Evolutionary conservation across 1,140 invertebrate species (phyloP).

Genomic region (Bombus breviceps): DNA sequence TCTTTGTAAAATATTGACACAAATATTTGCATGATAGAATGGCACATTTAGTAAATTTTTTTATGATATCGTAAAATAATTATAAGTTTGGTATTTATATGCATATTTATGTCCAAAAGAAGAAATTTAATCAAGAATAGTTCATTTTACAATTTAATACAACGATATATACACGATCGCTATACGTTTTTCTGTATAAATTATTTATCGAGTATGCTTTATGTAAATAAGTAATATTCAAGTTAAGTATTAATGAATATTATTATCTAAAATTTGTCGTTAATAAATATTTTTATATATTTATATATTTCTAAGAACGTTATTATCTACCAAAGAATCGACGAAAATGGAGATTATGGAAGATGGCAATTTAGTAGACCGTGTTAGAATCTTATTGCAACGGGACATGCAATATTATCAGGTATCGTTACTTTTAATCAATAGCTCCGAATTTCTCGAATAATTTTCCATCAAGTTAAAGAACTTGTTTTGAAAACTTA

Average conservation of each 20-base stretch:
- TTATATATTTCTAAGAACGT: background rate
- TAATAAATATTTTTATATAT: background rate
- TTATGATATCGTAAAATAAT: background rate
- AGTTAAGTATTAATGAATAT: background rate
- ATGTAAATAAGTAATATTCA: constrained; percentile 32
- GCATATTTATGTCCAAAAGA: constrained; percentile 1
- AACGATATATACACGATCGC: background rate
- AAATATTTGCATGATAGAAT: constrained; percentile 15
- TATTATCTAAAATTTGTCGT: background rate
- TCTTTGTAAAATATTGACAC: background rate
- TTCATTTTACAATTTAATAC: background rate
- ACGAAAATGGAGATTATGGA: constrained; percentile 90
- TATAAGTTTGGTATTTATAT: background rate
- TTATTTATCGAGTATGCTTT: constrained; percentile 1
- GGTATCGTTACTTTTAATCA: constrained; percentile 77
- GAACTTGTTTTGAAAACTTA: background rate
- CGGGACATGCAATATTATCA: constrained; percentile 91
- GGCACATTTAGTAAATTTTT: constrained; percentile 12
- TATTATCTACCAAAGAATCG: constrained; percentile 21
- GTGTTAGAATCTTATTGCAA: constrained; percentile 89
- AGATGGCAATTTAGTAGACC: constrained; percentile 92
- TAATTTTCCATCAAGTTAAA: background rate
- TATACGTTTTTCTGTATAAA: background rate
- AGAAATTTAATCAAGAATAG: background rate
- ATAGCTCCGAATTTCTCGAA: background rate